Base-by-base conservation (phyloP, 2,888 invertebrate genomes). In the Apoda limacodes region DNA sequence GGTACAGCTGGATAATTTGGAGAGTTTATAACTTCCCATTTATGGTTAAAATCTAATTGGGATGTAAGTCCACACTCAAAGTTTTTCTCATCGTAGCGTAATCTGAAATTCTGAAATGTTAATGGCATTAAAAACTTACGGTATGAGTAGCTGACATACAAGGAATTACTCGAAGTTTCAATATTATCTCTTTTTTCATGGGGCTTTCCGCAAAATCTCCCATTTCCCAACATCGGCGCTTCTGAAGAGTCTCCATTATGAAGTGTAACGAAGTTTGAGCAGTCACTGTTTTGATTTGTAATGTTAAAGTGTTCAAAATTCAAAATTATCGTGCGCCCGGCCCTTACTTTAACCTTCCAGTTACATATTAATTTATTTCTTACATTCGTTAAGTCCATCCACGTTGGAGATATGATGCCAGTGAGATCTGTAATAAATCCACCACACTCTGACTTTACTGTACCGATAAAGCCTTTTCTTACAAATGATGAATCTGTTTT, bases 1-100 rank as follows among this genome's bases (percentile, higher is more conserved):
- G 96, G 93, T 13, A 88, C 81, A 36, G 86, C 85, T 0, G 96
- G 96, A 69, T 90, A 93, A 45, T 89, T 89, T 0, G 95, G 95
- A 0, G 94, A 88, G 11, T 61, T 81, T 32, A 97, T 86, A 26
- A 74, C 62, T 39, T 83, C 82, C 39, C 71, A 74, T 22, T 56
- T 67, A 28, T 78, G 69, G 1, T 67, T 63, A 1, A 60, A 34
- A 7, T 80, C 71, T 27, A 94, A 60, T n/a, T 50, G 52, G n/a
- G 88, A 72, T 9, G 80, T 76, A 5, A 84, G 85, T 2, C 92
- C 93, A 62, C 94, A 95, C 28, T 84, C 81, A 28, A 83, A 54
- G 11, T 85, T 82, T 24, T 84, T 59, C 65, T 92, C 89, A 48
- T 84, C 81, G 53, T 81, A 88, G 25, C 60, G 59, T 31, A 86